phyloP scores from a whole-genome alignment of 2,113 vertebrate species.

The Phalacrocorax pelagicus region DNA sequence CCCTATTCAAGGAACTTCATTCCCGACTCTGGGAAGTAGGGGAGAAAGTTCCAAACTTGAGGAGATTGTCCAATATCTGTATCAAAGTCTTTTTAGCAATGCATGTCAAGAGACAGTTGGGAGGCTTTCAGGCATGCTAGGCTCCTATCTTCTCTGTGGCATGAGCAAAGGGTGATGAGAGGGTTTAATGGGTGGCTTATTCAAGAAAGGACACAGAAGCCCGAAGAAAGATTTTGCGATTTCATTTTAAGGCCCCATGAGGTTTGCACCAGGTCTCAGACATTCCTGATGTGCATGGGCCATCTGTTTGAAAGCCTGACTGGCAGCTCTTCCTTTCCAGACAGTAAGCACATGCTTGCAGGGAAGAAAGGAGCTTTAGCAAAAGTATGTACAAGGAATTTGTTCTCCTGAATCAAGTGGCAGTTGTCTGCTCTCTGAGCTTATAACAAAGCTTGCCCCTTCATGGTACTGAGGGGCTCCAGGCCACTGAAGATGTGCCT shows the following conservation, averaged over 20 bases:
- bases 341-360: background rate
- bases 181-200: background rate
- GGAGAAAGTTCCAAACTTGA: background rate
- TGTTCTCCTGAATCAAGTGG: constrained; percentile 16
- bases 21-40: background rate
- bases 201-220: background rate
- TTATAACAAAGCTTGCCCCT: background rate
- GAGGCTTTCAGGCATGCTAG: background rate
- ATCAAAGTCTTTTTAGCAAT: background rate
- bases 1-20: background rate
- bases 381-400: background rate
- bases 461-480: background rate
- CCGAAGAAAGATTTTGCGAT: background rate
- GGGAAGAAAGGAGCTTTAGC: background rate
- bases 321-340: background rate
- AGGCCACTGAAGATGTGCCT: background rate
- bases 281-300: background rate
- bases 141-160: background rate
- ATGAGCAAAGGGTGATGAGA: background rate
- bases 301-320: background rate
- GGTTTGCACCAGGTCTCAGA: background rate
- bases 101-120: background rate
- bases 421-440: background rate
- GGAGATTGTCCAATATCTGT: background rate
- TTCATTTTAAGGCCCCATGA: background rate